Evolutionary conservation across 2,113 vertebrate species (phyloP).

Genomic region (Hydrolagus affinis): DNA sequence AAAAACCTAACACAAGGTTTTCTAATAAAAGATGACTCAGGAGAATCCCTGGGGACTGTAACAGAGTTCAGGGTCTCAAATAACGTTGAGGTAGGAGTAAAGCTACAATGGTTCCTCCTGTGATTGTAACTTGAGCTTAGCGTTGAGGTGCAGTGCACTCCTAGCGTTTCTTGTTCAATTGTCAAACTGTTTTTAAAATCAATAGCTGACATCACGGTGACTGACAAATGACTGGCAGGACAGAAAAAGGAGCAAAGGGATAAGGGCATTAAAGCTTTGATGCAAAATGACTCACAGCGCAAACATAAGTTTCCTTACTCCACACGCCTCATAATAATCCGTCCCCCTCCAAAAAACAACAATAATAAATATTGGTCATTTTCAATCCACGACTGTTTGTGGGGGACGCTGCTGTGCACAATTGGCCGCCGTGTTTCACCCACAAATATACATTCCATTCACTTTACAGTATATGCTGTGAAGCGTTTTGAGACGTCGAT

Average conservation of each 20-base stretch:
- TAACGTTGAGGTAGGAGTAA: neutral
- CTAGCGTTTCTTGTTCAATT: neutral
- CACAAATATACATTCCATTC: too few species aligned
- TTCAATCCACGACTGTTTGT: too few species aligned
- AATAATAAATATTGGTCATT: too few species aligned
- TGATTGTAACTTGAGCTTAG: neutral
- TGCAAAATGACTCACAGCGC: neutral
- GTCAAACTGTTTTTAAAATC: neutral
- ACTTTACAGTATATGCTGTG: too few species aligned
- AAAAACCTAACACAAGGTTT: too few species aligned
- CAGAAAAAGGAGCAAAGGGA: neutral
- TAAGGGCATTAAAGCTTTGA: neutral
- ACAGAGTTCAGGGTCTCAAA: neutral
- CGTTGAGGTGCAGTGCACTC: neutral
- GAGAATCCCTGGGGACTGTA: neutral
- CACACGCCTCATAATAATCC: too few species aligned
- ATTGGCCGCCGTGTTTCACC: too few species aligned
- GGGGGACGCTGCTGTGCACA: too few species aligned
- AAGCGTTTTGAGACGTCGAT: too few species aligned
- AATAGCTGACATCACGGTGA: neutral
- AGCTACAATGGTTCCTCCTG: neutral
- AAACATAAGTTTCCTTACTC: too few species aligned
- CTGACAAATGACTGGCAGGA: neutral
- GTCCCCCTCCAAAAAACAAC: neutral
- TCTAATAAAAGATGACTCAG: neutral